Evolutionary conservation across 2,888 invertebrate genomes (phyloP).

Genomic region (Nebria brevicollis): DNA sequence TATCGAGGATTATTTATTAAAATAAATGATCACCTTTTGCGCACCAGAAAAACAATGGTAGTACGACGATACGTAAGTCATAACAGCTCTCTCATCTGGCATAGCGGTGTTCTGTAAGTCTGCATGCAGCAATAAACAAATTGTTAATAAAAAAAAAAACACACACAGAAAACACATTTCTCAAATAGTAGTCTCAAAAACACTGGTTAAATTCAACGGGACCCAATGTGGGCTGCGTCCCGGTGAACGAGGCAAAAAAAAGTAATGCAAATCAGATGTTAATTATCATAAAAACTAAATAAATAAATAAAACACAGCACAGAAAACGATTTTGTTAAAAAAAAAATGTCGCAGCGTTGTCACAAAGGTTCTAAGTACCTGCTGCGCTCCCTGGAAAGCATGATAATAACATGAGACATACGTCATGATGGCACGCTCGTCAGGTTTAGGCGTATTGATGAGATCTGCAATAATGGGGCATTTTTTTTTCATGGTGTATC

Average conservation of each 20-base stretch:
- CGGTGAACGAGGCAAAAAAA: too few species aligned
- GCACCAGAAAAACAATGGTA: constrained; percentile 99
- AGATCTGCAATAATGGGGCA: constrained; percentile 79
- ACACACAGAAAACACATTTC: constrained; percentile 45
- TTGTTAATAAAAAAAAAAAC: constrained; percentile 56
- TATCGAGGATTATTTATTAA: constrained; percentile 32
- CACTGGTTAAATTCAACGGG: constrained; percentile 3
- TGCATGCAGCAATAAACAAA: constrained; percentile 67
- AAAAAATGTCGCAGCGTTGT: not conserved
- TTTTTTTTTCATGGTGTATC: constrained; percentile 24
- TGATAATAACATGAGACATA: constrained; percentile 99
- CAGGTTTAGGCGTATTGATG: constrained; percentile 99
- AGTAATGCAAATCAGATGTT: not conserved
- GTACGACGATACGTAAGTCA: constrained; percentile 99
- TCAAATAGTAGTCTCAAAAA: not conserved
- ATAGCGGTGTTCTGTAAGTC: constrained; percentile 98
- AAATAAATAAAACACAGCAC: constrained; percentile 8
- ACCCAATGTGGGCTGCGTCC: too few species aligned
- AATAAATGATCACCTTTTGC: constrained; percentile 86
- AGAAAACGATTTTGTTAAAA: constrained; percentile 35
- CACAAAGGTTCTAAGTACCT: constrained; percentile 70
- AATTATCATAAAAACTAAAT: not conserved
- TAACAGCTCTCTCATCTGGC: constrained; percentile 99
- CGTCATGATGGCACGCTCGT: constrained; percentile 99
- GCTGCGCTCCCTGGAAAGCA: constrained; percentile 99